Conservation (phyloP, 1,140 invertebrate genomes). For the Diploscapter pachys region DNA sequence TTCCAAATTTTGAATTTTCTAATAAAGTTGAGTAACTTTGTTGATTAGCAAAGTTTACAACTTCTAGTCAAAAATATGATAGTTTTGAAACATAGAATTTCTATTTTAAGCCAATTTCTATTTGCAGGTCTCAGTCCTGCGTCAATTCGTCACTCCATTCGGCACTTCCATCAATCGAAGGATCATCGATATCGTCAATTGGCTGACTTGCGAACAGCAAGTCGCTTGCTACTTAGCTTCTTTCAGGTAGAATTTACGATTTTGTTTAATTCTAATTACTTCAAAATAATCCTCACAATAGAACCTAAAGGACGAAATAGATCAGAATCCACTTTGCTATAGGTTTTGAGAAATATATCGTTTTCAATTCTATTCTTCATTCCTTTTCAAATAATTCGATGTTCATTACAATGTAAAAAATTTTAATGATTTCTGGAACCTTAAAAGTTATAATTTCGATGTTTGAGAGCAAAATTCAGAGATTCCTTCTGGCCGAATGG, state of each 20-base stretch:
- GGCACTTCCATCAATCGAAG: constrained; percentile 81
- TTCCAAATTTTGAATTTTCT: no score
- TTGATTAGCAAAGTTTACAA: no score
- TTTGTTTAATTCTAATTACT: neutral
- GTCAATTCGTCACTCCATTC: constrained; percentile 69
- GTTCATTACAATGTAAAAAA: no score
- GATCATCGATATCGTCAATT: constrained; percentile 85
- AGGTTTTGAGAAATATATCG: neutral
- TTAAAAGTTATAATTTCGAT: no score
- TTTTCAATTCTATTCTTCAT: no score
- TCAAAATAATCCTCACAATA: constrained; percentile 22
- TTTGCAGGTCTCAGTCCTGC: constrained; percentile 11
- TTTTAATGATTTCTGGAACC: no score
- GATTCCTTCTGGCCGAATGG: constrained; percentile 63
- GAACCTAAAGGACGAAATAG: constrained; percentile 4
- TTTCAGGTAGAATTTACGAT: constrained; percentile 71
- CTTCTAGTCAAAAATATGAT: no score
- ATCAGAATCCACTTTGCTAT: constrained; percentile 16
- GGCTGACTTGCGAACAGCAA: constrained; percentile 80
- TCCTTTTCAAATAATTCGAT: no score
- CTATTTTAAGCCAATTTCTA: no score
- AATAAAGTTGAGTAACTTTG: no score
- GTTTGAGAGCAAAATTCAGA: constrained; percentile 40
- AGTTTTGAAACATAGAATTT: no score
- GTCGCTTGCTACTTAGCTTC: constrained; percentile 80